Conservation (phyloP, 2,113 vertebrate genomes). For the Murina feae region DNA sequence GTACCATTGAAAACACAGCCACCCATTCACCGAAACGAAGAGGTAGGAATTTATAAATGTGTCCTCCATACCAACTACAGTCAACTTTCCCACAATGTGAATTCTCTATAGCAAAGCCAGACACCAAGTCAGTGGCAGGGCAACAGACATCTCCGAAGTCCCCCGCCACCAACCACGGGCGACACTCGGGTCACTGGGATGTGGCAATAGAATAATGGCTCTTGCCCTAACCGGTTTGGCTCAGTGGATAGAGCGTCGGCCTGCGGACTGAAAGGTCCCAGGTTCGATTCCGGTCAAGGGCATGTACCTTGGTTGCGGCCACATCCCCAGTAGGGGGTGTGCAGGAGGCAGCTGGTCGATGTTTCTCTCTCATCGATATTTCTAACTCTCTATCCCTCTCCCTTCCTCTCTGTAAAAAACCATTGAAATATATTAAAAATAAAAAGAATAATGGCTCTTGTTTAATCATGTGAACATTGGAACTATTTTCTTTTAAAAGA, state of each 20-base stretch:
- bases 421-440: too few relatives aligned
- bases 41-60: neutral
- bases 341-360: too few relatives aligned
- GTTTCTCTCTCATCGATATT: too few relatives aligned
- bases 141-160: neutral
- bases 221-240: too few relatives aligned
- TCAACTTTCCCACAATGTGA: neutral
- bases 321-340: too few relatives aligned
- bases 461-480: neutral
- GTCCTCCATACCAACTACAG: neutral
- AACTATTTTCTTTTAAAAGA: constrained; percentile 40
- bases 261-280: too few relatives aligned
- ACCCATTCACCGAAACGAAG: neutral
- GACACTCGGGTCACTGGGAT: neutral
- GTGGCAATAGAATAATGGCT: neutral
- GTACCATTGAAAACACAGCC: neutral
- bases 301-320: too few relatives aligned
- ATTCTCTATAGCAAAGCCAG: neutral
- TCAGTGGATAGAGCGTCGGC: too few relatives aligned
- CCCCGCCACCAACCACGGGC: neutral
- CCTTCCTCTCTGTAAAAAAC: too few relatives aligned
- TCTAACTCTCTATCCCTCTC: too few relatives aligned
- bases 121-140: neutral
- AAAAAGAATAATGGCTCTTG: neutral
- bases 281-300: too few relatives aligned